phyloP scores from a whole-genome alignment of 2,888 invertebrate genomes.

The Mythimna vitellina region DNA sequence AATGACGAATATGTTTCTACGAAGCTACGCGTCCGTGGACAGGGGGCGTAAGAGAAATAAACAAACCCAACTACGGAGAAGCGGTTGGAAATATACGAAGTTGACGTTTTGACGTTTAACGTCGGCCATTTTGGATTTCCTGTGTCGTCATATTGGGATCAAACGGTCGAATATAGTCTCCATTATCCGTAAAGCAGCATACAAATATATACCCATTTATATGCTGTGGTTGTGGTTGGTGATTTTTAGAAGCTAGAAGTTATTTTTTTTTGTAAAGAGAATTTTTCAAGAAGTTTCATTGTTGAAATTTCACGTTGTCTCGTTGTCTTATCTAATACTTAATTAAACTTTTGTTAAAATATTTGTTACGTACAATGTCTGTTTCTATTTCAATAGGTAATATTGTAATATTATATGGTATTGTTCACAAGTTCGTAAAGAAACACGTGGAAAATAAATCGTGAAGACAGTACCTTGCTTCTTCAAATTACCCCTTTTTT shows the following conservation, averaged over 20 bases:
- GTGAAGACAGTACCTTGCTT: neutral
- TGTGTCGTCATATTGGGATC: neutral
- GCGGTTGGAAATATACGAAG: neutral
- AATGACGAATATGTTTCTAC: too few species aligned
- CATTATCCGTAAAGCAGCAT: neutral
- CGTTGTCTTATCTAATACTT: neutral
- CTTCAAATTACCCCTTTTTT: neutral
- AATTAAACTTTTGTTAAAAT: conserved; percentile 22
- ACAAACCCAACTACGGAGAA: neutral
- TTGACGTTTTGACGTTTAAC: conserved; percentile 7
- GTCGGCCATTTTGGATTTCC: conserved; percentile 24
- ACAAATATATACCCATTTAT: neutral
- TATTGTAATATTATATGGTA: conserved; percentile 2
- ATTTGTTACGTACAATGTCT: neutral
- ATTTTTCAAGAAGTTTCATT: too few species aligned
- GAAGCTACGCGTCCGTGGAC: too few species aligned
- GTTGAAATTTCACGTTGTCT: too few species aligned
- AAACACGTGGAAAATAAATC: neutral
- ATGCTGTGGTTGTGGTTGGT: too few species aligned
- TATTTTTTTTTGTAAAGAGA: too few species aligned
- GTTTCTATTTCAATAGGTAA: conserved; percentile 14
- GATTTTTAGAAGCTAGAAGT: too few species aligned
- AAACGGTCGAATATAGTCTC: neutral
- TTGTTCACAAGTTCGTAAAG: conserved; percentile 11
- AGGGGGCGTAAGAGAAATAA: neutral